Evolutionary conservation across 2,797 vertebrate species (phyloP), one percentile per base, ranked within the genome.

Genomic region (Acanthopagrus latus): DNA sequence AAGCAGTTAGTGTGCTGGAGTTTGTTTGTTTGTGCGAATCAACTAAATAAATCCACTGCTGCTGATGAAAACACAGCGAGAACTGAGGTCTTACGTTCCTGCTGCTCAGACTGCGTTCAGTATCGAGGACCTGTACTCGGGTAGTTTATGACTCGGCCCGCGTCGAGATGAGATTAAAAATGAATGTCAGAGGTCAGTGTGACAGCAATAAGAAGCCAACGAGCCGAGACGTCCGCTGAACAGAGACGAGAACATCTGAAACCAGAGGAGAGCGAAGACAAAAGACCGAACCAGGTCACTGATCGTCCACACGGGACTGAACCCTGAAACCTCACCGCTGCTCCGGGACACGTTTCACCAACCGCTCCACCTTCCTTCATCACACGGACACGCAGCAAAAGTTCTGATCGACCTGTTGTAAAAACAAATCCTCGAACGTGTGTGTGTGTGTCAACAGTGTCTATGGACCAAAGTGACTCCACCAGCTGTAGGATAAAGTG

Each of bases 201-300:
- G 47, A 50, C 43, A 11, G 20, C 44, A 25, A 47, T 14, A 16
- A 75, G 21, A 5, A 76, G 60, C 27, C 50, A 62, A 1, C 21
- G 66, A 82, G 64, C 51, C 64, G 0, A 41, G 71, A 58, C 7
- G 55, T 48, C 56, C 27, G 0, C n/a, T 60, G 41, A 63, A 44
- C 17, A 43, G 67, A 64, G 50, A 71, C 41, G 38, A 63, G 64
- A 27, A 21, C 74, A 48, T 74, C 51, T 68, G 80, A 83, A 46
- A 81, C 62, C 65, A 17, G 78, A 81, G 59, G 10, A 21, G 77
- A 69, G 20, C 20, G 0, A 47, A 47, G 58, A 6, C 47, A 41
- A 72, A 65, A 14, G 29, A 51, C 25, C 13, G 16, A 76, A 71
- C 3, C 65, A 46, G 77, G 74, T 83, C 77, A 72, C 9, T 1